phyloP scores from a whole-genome alignment of 2,888 invertebrate genomes.

The Pinctada fucata region DNA sequence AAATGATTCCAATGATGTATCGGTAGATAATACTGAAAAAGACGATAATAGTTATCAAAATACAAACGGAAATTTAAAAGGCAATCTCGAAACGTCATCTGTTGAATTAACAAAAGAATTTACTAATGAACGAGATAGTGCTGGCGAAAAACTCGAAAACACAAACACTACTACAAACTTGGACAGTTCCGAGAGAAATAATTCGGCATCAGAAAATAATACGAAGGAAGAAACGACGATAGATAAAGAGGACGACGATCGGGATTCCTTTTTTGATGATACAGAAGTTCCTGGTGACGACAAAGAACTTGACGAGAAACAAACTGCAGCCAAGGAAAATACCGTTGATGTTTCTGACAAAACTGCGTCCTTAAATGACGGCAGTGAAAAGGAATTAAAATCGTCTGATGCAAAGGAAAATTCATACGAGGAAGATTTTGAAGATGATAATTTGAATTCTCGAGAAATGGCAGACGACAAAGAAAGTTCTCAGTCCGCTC shows the following conservation, averaged over 20 bases:
- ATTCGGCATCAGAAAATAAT: no score
- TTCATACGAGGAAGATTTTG: slow-evolving; percentile 9
- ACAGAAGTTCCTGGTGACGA: no score
- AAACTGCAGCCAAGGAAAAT: no score
- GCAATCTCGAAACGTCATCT: neutral
- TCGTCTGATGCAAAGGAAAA: no score
- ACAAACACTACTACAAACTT: no score
- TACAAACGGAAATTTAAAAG: slow-evolving; percentile 4
- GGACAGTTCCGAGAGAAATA: no score
- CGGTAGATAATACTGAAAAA: neutral
- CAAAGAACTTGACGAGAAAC: no score
- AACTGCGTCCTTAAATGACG: neutral
- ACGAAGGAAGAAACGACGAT: no score
- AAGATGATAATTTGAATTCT: neutral
- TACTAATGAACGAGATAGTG: neutral
- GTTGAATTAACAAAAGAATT: neutral
- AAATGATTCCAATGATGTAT: neutral
- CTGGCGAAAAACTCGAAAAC: neutral
- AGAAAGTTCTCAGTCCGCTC: neutral
- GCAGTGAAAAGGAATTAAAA: neutral
- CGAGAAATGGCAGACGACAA: neutral
- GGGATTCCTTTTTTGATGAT: no score
- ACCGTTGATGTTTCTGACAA: no score
- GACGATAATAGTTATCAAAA: neutral
- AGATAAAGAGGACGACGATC: no score